phyloP scores from a whole-genome alignment of 2,113 vertebrate species.

The Theristicus caerulescens region DNA sequence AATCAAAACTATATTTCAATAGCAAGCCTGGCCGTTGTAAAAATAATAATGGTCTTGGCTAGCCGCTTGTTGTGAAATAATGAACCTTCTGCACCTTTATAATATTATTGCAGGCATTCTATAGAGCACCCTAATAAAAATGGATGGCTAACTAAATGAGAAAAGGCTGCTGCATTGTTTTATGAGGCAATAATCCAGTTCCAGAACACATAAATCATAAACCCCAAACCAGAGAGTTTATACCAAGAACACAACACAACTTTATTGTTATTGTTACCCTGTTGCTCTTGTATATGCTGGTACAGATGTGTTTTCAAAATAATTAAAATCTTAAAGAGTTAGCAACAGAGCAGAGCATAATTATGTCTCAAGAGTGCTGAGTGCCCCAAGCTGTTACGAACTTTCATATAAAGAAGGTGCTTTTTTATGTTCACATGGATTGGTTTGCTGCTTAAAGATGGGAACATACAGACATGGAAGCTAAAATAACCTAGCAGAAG shows the following conservation, averaged over 20 bases:
- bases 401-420: not conserved
- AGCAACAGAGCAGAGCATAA: not conserved
- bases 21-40: slow-evolving; percentile 18
- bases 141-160: slow-evolving; percentile 40
- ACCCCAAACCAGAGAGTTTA: slow-evolving; percentile 29
- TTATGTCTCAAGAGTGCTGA: not conserved
- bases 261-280: slow-evolving; percentile 27
- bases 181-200: slow-evolving; percentile 47
- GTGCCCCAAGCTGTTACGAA: not conserved
- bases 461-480: not conserved
- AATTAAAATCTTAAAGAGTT: slow-evolving; percentile 15
- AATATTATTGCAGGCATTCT: slow-evolving; percentile 58
- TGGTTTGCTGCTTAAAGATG: not conserved
- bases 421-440: not conserved
- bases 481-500: not conserved
- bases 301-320: slow-evolving; percentile 43
- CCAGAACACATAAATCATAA: slow-evolving; percentile 39
- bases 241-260: not conserved
- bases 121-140: slow-evolving; percentile 53
- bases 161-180: slow-evolving; percentile 57
- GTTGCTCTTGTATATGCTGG: not conserved
- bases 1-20: slow-evolving; percentile 51
- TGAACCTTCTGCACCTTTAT: slow-evolving; percentile 51
- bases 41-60: slow-evolving; percentile 62
- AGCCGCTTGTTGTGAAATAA: slow-evolving; percentile 56